Evolutionary conservation across 2,113 vertebrate species (phyloP).

Genomic region (Micromys minutus): DNA sequence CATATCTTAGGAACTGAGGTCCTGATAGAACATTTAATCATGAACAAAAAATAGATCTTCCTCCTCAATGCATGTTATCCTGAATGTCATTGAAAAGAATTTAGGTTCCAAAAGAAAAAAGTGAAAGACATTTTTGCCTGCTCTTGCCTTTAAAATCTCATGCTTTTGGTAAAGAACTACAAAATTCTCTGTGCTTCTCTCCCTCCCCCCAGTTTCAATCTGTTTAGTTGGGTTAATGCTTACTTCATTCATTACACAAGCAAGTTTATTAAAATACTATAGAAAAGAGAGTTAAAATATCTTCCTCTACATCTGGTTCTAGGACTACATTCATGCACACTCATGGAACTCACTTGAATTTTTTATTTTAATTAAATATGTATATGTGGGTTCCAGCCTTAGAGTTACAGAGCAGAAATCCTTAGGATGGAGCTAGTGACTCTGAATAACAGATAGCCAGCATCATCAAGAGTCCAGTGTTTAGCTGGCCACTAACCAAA

Average conservation of each 20-base stretch:
- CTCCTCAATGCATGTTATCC: background rate
- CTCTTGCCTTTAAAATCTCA: background rate
- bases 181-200: background rate
- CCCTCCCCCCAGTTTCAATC: background rate
- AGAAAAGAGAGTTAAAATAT: background rate
- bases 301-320: background rate
- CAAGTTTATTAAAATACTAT: background rate
- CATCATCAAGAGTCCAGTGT: background rate
- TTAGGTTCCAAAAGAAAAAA: background rate
- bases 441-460: constrained; percentile 2
- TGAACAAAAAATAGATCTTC: background rate
- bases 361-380: constrained; percentile 17
- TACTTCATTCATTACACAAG: background rate
- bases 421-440: background rate
- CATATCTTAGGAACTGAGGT: background rate
- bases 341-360: background rate
- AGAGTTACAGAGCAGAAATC: background rate
- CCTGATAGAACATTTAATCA: background rate
- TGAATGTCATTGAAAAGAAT: background rate
- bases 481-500: background rate
- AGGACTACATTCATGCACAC: background rate
- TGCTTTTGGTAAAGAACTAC: background rate
- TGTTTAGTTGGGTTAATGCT: background rate
- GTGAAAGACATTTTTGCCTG: background rate
- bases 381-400: background rate